Evolutionary conservation across 2,797 vertebrate species (phyloP).

Genomic region (Gambelia wislizenii): DNA sequence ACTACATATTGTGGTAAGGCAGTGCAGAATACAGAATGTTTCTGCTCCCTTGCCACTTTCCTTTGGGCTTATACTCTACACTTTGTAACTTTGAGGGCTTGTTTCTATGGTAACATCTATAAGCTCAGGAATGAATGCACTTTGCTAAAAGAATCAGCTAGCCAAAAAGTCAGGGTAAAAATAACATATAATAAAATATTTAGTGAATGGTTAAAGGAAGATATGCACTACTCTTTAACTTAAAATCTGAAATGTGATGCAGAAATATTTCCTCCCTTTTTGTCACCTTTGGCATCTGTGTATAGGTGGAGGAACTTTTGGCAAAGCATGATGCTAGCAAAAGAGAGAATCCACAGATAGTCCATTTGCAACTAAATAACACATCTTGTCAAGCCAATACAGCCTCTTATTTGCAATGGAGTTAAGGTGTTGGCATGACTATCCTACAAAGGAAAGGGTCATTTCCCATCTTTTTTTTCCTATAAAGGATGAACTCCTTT

Average conservation of each 20-base stretch:
- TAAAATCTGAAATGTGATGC: slow-evolving; percentile 14
- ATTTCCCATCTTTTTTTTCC: not conserved
- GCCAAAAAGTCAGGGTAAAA: slow-evolving; percentile 38
- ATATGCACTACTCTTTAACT: slow-evolving; percentile 20
- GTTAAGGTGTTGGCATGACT: not conserved
- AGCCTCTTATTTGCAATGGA: not conserved
- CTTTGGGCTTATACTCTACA: slow-evolving; percentile 30
- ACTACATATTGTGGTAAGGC: too few species aligned
- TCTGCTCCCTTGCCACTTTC: too few species aligned
- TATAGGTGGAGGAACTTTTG: not conserved
- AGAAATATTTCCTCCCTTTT: not conserved
- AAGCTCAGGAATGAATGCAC: slow-evolving; percentile 29
- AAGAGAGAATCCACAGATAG: not conserved
- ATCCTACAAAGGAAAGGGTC: not conserved
- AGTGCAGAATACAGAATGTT: too few species aligned
- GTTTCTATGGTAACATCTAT: slow-evolving; percentile 53
- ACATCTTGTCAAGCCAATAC: not conserved
- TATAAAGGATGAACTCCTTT: not conserved
- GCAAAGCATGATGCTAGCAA: not conserved
- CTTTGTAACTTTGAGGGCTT: slow-evolving; percentile 42
- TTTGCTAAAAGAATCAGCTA: slow-evolving; percentile 37
- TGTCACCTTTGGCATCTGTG: not conserved
- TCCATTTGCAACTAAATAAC: not conserved
- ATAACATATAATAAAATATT: slow-evolving; percentile 24
- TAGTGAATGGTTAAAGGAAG: not conserved